Evolutionary conservation across 2,113 vertebrate species (phyloP).

Genomic region (Brachypteracias leptosomus): DNA sequence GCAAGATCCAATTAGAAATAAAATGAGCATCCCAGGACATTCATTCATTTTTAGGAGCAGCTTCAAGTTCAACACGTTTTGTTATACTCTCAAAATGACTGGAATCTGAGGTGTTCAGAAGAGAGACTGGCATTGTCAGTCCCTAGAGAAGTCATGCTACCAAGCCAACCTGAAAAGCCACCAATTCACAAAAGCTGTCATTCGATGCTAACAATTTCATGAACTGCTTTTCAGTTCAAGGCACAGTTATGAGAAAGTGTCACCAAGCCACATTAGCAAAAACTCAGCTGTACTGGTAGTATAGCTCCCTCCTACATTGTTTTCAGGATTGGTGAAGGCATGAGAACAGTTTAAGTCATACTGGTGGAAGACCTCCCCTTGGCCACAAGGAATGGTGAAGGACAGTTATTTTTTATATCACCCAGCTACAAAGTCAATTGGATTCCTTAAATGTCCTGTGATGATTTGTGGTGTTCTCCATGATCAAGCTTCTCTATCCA

Average conservation of each 20-base stretch:
- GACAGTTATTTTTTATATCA: not conserved
- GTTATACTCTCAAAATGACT: not conserved
- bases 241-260: not conserved
- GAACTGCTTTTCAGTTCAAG: not conserved
- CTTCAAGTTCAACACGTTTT: not conserved
- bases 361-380: not conserved
- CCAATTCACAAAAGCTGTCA: not conserved
- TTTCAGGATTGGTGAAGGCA: not conserved
- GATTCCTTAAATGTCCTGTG: not conserved
- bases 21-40: not conserved
- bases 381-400: not conserved
- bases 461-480: not conserved
- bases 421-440: not conserved
- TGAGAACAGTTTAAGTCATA: not conserved
- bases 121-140: not conserved
- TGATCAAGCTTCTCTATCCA: not conserved
- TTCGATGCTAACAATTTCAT: not conserved
- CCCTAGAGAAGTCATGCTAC: not conserved
- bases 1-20: not conserved
- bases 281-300: not conserved
- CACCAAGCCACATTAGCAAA: not conserved
- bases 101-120: not conserved
- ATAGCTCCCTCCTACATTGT: not conserved
- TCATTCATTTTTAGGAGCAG: not conserved
- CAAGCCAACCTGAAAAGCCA: not conserved